Percentiles rank a stretch among this genome's conserved stretches.
phyloP scores from a whole-genome alignment of 2,113 vertebrate species.

The Siniperca knerii region DNA sequence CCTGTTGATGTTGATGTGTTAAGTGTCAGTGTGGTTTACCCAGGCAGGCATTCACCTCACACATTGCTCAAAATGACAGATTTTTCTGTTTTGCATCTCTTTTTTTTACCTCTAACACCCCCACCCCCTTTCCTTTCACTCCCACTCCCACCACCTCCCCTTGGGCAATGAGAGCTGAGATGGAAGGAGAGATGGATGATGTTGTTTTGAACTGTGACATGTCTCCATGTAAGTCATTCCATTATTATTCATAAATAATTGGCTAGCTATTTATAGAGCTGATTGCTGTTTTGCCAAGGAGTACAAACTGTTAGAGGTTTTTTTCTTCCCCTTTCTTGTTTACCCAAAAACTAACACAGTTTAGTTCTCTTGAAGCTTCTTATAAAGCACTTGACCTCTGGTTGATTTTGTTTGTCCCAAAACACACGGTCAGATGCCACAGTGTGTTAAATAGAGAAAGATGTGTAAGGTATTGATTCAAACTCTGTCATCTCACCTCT shows the following conservation, averaged over 20 bases:
- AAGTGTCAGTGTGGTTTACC: slow-evolving; percentile 32
- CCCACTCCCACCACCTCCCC: slow-evolving; percentile 51
- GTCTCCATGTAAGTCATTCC: slow-evolving; percentile 73
- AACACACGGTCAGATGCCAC: slow-evolving; percentile 6
- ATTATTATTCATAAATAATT: slow-evolving; percentile 83
- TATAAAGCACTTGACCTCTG: slow-evolving; percentile 33
- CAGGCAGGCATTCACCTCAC: slow-evolving; percentile 47
- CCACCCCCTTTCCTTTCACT: slow-evolving; percentile 26
- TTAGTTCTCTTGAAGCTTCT: slow-evolving; percentile 18
- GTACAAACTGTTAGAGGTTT: slow-evolving; percentile 42
- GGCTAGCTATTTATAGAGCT: slow-evolving; percentile 77
- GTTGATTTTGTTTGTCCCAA: background rate
- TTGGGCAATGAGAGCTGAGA: slow-evolving; percentile 53
- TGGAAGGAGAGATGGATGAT: slow-evolving; percentile 75
- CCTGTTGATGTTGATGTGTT: slow-evolving; percentile 51
- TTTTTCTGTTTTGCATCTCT: slow-evolving; percentile 44
- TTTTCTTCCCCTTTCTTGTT: slow-evolving; percentile 25
- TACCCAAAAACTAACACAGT: slow-evolving; percentile 28
- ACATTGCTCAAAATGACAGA: slow-evolving; percentile 58
- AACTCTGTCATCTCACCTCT: slow-evolving; percentile 17
- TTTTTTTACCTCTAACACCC: slow-evolving; percentile 33
- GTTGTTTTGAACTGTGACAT: slow-evolving; percentile 80
- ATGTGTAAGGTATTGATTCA: slow-evolving; percentile 43
- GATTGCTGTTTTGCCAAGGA: slow-evolving; percentile 67
- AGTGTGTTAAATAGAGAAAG: slow-evolving; percentile 30